Base-by-base conservation (phyloP, 1,140 invertebrate species). In the Octopus bimaculoides region DNA sequence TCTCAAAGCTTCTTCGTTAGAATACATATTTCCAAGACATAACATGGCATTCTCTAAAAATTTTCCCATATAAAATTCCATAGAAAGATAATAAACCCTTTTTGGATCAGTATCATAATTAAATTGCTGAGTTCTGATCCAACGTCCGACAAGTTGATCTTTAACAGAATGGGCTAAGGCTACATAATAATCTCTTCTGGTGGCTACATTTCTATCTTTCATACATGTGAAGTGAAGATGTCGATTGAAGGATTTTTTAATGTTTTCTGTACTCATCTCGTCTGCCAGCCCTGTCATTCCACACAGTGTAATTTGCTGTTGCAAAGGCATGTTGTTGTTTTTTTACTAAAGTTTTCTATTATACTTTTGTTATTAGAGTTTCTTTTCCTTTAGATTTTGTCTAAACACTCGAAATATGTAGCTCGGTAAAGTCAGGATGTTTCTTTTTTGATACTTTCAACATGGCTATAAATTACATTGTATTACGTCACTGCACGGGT, bases 41-140 rank as follows among this genome's bases (percentile, higher is more conserved):
- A 99, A 95, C 97, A 99, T 99, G 5, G 98, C 99, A 88, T 99
- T 99, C 86, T 96, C 95, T 12, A 99, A 92, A 9, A 96, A 95
- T 78, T 98, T 92, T 12, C 98, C 98, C 96, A 99, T 99, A 90
- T 99, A 99, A 91, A 97, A 99, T 90, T 99, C 98, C 91, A 99
- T 89, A 0, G 98, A 99, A 5, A 99, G 92, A 89, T 99, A 99
- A 91, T 99, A 99, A 8, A 99, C 95, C 83, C 98, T 93, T 96
- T 99, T 99, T 74, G 98, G 98, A 91, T 99, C 98, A 87, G 95
- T 97, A 89, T 99, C 97, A 92, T 99, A 99, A 91, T 99, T 99
- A 91, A 97, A 93, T 90, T 99, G 98, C 90, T 99, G 98, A 53
- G 98, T 99, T 79, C 98, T 93, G 86, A 99, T 99, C 98, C 98